Percentiles rank a stretch among this genome's conserved stretches.
Conservation (phyloP, 2,113 vertebrate species). For the Colaptes auratus region DNA sequence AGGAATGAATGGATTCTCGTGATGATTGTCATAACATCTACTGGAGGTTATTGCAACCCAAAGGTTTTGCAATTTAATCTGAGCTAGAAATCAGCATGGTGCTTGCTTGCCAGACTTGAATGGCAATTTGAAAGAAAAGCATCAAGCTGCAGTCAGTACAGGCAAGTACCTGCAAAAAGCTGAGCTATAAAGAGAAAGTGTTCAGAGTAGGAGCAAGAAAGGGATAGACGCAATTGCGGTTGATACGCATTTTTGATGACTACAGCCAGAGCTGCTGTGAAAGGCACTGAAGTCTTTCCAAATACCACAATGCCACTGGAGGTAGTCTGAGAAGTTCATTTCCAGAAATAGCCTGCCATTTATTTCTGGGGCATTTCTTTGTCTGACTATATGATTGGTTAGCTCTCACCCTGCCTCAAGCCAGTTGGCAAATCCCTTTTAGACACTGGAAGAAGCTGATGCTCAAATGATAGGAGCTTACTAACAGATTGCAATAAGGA, state of each 20-base stretch:
- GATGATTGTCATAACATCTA: not conserved
- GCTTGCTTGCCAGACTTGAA: not conserved
- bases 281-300: not conserved
- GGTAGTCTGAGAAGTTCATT: not conserved
- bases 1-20: not conserved
- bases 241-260: fast-evolving
- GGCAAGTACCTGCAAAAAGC: not conserved
- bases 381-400: not conserved
- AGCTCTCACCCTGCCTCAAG: not conserved
- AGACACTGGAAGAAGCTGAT: not conserved
- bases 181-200: not conserved
- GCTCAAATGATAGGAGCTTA: not conserved
- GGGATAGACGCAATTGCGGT: fast-evolving
- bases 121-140: not conserved
- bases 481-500: not conserved
- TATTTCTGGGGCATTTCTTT: not conserved
- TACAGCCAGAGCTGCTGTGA: not conserved
- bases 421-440: not conserved
- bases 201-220: not conserved
- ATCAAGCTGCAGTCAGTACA: not conserved
- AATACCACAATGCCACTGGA: not conserved
- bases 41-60: not conserved
- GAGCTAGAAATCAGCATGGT: not conserved
- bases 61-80: not conserved
- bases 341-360: not conserved